These are phyloP conservation scores for Bruchidius siliquastri DNA, from an alignment of 2,888 invertebrate species.

Conservation along the genomic window DNA sequence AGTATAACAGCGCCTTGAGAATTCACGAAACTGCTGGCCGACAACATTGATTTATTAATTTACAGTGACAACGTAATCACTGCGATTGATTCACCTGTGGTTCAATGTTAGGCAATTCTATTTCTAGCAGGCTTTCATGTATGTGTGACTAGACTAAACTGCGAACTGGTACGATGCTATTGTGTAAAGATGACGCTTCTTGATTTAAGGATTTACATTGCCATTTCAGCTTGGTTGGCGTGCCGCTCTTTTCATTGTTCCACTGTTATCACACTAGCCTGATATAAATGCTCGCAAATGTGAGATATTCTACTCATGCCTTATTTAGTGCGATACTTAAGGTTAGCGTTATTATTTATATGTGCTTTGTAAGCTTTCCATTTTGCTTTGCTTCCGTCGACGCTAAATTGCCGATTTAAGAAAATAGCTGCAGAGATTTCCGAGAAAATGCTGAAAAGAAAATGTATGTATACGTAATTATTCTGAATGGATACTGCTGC, in stretches of 20 bases:
- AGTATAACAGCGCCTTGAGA: no score
- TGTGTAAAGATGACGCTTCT: slow-evolving; percentile 5
- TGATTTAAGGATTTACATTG: slow-evolving; percentile 16
- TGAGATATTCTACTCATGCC: slow-evolving; percentile 6
- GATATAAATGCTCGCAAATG: slow-evolving; percentile 9
- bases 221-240: slow-evolving; percentile 8
- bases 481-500: background rate
- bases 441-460: background rate
- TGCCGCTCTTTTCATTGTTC: slow-evolving; percentile 15
- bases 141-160: background rate
- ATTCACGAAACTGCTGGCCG: no score
- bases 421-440: slow-evolving; percentile 13
- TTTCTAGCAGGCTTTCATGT: no score
- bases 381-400: slow-evolving; percentile 9
- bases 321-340: slow-evolving; percentile 7
- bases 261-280: slow-evolving; percentile 12
- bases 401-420: slow-evolving; percentile 16
- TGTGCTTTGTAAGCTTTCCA: slow-evolving; percentile 16
- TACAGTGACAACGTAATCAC: no score
- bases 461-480: background rate
- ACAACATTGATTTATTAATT: no score
- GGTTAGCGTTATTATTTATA: slow-evolving; percentile 20
- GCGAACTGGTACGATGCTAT: background rate
- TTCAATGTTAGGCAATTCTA: no score
- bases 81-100: no score